Evolutionary conservation across 2,888 invertebrate genomes (phyloP).

Genomic region (Elegia similella): DNA sequence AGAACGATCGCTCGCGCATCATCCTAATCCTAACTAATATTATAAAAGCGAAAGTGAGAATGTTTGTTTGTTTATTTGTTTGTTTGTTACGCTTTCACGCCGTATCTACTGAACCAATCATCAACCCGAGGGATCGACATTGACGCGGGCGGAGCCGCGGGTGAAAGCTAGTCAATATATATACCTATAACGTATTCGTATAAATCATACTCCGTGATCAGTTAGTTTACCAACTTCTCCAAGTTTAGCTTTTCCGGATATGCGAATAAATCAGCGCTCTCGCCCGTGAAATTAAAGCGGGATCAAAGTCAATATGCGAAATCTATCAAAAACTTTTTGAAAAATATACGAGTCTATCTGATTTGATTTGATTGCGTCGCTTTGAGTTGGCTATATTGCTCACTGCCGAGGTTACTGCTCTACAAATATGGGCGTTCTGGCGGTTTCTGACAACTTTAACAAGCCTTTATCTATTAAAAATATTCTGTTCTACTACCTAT

Average conservation of each 20-base stretch:
- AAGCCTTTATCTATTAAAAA: no score
- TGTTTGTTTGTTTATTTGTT: no score
- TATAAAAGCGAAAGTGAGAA: no score
- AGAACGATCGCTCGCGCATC: conserved; percentile 35
- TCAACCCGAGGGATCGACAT: no score
- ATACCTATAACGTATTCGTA: conserved; percentile 48
- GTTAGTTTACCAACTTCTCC: conserved; percentile 61
- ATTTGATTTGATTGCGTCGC: conserved; percentile 3
- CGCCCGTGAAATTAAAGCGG: conserved; percentile 61
- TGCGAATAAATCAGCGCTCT: conserved; percentile 57
- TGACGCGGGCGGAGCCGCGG: no score
- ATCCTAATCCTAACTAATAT: no score
- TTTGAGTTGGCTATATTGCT: background rate
- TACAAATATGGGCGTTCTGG: background rate
- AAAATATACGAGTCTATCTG: conserved; percentile 17
- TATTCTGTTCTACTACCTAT: no score
- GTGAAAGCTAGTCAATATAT: no score
- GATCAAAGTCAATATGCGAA: conserved; percentile 43
- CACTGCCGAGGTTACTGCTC: background rate
- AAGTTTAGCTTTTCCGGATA: conserved; percentile 60
- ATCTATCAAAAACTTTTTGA: conserved; percentile 40
- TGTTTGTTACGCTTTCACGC: no score
- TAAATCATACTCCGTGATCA: conserved; percentile 62
- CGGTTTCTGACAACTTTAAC: no score
- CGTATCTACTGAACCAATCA: no score